Base-by-base conservation (phyloP, 2,888 invertebrate genomes). In the Acrobasis consociella region DNA sequence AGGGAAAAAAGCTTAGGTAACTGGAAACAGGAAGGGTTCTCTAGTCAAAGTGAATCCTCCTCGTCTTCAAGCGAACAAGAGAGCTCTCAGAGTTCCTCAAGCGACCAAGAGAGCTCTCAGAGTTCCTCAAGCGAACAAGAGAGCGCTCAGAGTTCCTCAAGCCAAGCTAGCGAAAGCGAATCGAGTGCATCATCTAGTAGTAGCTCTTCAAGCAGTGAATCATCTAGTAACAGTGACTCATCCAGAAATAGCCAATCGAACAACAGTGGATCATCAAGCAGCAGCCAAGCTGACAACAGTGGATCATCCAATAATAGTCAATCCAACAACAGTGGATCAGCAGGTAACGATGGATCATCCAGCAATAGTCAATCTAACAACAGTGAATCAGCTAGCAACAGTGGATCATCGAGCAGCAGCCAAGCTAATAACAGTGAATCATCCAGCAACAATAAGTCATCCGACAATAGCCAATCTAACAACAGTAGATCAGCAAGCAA, bases 1-100 rank as follows among this genome's bases (percentile, higher is more conserved):
- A 60, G 51, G 22, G 39, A 51, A 63, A 17, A 31, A 31, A 55
- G 15, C 42, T 38, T 38, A 60, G 16, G 15, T 53, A 17, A 17
- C 37, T 38, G 7, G 10, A 49, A 38, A 0, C 13, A 49, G 58
- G 11, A 15, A 46, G 37, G 31, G 9, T 37, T 49, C 31, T 58
- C 58, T 3, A 49, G 49, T 1, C 46, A 58, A n/a, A 46, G 22
- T 11, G n/a, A 17, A 31, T 31, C 31, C 7, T 58, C 58, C 39
- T 39, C 16, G 16, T 55, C 55, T n/a, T 52, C 31, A 7, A 52
- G 31, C 11, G 31, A 52, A 37, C 22, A 22, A 9, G 31, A 31
- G 11, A 31, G 31, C 31, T 46, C 13, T 46, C 13, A 46, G 13
- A 46, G 38, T 9, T 15, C 15, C n/a, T 58, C 58, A 13, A 58